Conservation (phyloP, 2,113 vertebrate species). For the Hipposideros armiger region DNA sequence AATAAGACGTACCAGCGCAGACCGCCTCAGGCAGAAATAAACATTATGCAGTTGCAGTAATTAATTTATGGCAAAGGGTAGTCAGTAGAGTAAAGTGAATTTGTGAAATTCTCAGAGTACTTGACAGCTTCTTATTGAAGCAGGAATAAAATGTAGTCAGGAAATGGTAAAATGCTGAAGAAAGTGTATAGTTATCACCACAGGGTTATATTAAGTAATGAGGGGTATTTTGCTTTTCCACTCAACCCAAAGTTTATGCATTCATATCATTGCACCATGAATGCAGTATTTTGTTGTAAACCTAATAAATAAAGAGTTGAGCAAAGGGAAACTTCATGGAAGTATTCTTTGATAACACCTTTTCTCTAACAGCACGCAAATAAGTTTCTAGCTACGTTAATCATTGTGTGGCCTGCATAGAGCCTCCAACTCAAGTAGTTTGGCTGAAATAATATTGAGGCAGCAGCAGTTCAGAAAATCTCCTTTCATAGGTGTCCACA, state of each 20-base stretch:
- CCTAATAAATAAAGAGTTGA: not conserved
- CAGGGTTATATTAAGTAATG: conserved; percentile 56
- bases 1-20: conserved; percentile 59
- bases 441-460: not conserved
- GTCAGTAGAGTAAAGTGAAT: conserved; percentile 59
- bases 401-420: not conserved
- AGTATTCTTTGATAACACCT: not conserved
- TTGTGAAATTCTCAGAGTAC: conserved; percentile 51
- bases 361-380: not conserved
- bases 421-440: not conserved
- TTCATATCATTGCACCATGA: not conserved
- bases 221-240: conserved; percentile 21
- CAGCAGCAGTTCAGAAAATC: not conserved
- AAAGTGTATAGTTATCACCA: conserved; percentile 31
- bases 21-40: conserved; percentile 58
- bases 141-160: conserved; percentile 66
- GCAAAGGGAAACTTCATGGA: not conserved
- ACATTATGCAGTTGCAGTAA: conserved; percentile 62
- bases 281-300: conserved; percentile 26
- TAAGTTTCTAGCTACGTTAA: not conserved
- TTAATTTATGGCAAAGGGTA: conserved; percentile 72
- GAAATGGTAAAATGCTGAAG: conserved; percentile 45
- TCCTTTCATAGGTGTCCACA: not conserved
- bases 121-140: conserved; percentile 64
- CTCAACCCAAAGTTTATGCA: conserved; percentile 21